Evolutionary conservation across 2,113 vertebrate genomes (phyloP), one percentile per base, ranked within the genome.

Genomic region (Pteropus alecto): DNA sequence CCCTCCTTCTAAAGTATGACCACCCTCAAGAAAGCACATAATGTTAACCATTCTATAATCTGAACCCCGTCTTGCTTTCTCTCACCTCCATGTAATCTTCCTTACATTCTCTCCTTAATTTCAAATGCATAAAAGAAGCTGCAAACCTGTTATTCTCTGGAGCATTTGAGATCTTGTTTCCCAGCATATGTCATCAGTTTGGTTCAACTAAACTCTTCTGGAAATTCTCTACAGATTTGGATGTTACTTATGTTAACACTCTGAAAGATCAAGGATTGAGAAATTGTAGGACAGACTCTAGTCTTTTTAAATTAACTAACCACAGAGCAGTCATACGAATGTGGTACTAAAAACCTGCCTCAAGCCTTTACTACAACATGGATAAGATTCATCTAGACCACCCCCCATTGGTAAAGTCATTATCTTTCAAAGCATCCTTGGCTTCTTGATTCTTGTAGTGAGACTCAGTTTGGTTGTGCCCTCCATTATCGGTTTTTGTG

Each of bases 241-340:
- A 21, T 18, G 9, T n/a, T 77, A 21, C 74, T 77, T 51, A n/a
- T 1, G 5, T 51, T 30, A 51, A 51, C 30, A 51, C 28, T 77
- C n/a, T 30, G 28, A 71, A 85, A 38, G 21, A 67, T 70, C 41
- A 63, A 28, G 7, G 6, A 61, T 0, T 38, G 16, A 76, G 19
- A 2, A 38, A 1, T 38, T 85, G 38, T 30, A 35, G 51, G 71
- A 14, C 22, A 14, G 28, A 38, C 6, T 74, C 3, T 24, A 77
- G 65, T 77, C 24, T 28, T 90, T 46, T 87, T 58, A 26, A 86
- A 70, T 70, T 41, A 85, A 43, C 67, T 56, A 33, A 87, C 46
- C 6, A n/a, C 26, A 41, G 7, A 65, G 43, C 3, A 71, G 28
- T 73, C 41, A 28, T 61, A 28, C 18, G 35, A 33, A 2, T 18